Base-by-base conservation (phyloP, 2,888 invertebrate species). In the Sarcophaga variegata region DNA sequence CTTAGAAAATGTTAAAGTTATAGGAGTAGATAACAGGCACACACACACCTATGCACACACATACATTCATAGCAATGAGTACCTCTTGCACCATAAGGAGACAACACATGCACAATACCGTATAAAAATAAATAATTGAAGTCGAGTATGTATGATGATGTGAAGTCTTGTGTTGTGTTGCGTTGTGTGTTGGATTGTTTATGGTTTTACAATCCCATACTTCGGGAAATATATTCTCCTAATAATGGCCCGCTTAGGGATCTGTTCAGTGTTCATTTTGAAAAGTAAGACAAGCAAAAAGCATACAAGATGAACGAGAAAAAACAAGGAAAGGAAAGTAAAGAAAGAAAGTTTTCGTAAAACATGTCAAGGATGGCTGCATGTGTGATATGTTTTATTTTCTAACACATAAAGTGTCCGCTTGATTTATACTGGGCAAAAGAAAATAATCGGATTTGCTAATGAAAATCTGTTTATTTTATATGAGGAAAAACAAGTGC, bases 361-460 rank as follows among this genome's bases (percentile, higher is more conserved):
- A 83, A 86, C 77, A 86, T 81, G 81, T 81, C 83, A 86, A 83
- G 86, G 76, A 86, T 83, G 81, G 74, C 84, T 72, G 22, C 60
- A 81, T 59, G 47, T 80, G 79, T 83, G 75, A 83, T 76, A 72
- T 76, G 64, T 78, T 78, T 78, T 85, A 63, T 64, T 76, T 75
- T 82, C 75, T 66, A 70, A 80, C 86, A 86, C 79, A 83, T 59
- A 54, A 76, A 79, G 83, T 86, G 86, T 86, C 76, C 47, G 17
- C 60, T 80, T 86, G 82, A 86, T 86, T 83, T 86, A 83, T 83
- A 64, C 63, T 60, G 37, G 67, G 25, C 54, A 54, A 14, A 49
- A 54, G 54, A 45, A 49, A 76, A 82, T 83, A 80, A 83, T 83
- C 76, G 79, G 83, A 79, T 86, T 83, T 83, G 12, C 66, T 83